A percentile compares a stretch with the other conserved stretches of the same genome.
These are phyloP conservation scores for Andrena minutula DNA, from an alignment of 2,888 invertebrate genomes.

Conservation along the genomic window DNA sequence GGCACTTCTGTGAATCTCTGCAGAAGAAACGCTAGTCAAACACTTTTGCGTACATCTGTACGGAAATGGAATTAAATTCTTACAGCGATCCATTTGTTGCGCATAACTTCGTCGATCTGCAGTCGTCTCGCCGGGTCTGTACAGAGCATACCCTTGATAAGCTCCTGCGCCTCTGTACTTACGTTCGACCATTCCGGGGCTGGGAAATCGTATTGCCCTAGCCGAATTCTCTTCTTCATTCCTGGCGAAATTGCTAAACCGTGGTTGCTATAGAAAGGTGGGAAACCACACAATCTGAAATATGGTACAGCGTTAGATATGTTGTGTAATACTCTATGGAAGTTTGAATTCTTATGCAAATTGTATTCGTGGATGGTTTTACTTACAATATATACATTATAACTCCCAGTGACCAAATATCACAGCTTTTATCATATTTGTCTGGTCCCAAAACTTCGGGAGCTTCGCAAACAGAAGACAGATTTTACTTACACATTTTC, in stretches of 20 bases:
- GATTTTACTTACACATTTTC: background rate
- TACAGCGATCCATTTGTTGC: conserved; percentile 94
- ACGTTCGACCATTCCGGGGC: conserved; percentile 98
- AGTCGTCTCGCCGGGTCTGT: conserved; percentile 96
- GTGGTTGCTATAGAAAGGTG: conserved; percentile 99
- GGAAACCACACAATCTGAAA: conserved; percentile 96
- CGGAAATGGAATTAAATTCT: conserved; percentile 79
- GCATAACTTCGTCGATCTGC: conserved; percentile 96
- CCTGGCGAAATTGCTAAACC: conserved; percentile 99
- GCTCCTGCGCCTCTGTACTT: conserved; percentile 96
- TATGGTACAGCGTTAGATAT: background rate
- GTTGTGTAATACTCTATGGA: background rate
- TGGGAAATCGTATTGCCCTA: conserved; percentile 99
- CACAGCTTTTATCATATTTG: conserved; percentile 99
- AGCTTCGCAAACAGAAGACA: conserved; percentile 84
- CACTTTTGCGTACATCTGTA: background rate
- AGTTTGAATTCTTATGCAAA: background rate
- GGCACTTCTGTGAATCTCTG: conserved; percentile 94
- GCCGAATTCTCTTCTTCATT: conserved; percentile 98
- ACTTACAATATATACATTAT: conserved; percentile 98
- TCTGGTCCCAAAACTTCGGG: conserved; percentile 97
- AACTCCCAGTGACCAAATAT: conserved; percentile 99
- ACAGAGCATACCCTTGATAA: conserved; percentile 97
- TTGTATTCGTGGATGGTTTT: conserved; percentile 1
- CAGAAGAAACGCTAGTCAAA: conserved; percentile 34